Conservation (phyloP, 2,888 invertebrate species). For the Timema cristinae region DNA sequence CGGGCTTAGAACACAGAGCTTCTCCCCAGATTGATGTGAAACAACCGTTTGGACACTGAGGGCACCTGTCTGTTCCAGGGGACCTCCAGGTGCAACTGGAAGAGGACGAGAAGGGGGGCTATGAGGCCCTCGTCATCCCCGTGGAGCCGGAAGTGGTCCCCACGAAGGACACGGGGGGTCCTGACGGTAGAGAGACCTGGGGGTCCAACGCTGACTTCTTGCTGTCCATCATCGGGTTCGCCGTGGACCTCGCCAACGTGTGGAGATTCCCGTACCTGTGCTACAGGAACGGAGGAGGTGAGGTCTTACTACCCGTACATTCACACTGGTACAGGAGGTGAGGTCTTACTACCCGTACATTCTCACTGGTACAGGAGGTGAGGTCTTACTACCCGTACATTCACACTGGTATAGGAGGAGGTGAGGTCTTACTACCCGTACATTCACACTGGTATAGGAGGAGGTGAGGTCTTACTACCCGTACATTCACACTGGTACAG, state of each 20-base stretch:
- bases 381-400: slow-evolving; percentile 23
- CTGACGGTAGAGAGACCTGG: slow-evolving; percentile 69
- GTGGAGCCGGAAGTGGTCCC: neutral
- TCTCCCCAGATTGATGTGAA: slow-evolving; percentile 28
- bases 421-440: slow-evolving; percentile 43
- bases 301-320: slow-evolving; percentile 23
- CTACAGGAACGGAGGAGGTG: slow-evolving; percentile 74
- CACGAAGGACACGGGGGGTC: slow-evolving; percentile 24
- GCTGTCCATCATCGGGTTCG: slow-evolving; percentile 79
- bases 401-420: slow-evolving; percentile 52
- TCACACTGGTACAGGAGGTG: slow-evolving; percentile 42
- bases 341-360: slow-evolving; percentile 23
- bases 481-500: slow-evolving; percentile 37
- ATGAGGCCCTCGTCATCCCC: slow-evolving; percentile 23
- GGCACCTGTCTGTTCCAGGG: slow-evolving; percentile 35
- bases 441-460: slow-evolving; percentile 46
- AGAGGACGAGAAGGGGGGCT: slow-evolving; percentile 28
- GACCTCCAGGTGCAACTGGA: slow-evolving; percentile 42
- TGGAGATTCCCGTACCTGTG: slow-evolving; percentile 79
- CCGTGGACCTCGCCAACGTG: slow-evolving; percentile 82
- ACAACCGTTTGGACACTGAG: slow-evolving; percentile 39
- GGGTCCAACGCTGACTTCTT: slow-evolving; percentile 76
- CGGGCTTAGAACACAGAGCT: neutral
- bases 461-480: slow-evolving; percentile 50
- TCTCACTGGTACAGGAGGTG: slow-evolving; percentile 52